phyloP scores from a whole-genome alignment of 2,113 vertebrate genomes.

The Anseranas semipalmata region DNA sequence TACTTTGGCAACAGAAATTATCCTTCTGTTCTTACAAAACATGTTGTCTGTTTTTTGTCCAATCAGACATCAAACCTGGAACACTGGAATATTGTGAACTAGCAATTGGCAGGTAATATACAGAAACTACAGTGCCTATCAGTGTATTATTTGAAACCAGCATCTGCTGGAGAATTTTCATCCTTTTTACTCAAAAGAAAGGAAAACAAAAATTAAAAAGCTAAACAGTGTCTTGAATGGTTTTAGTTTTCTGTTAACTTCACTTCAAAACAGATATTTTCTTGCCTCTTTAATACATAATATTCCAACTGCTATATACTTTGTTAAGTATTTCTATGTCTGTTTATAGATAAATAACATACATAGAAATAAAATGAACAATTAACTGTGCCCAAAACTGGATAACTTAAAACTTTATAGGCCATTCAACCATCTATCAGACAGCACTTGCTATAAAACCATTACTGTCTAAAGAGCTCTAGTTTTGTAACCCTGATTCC shows the following conservation, averaged over 20 bases:
- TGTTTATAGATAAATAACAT: too few species aligned
- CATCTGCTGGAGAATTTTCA: not conserved
- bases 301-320: not conserved
- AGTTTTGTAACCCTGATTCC: not conserved
- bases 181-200: not conserved
- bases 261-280: not conserved
- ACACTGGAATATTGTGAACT: not conserved
- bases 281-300: not conserved
- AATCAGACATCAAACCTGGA: not conserved
- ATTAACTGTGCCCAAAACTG: too few species aligned
- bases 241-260: not conserved
- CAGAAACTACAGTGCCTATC: not conserved
- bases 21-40: not conserved
- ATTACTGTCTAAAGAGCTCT: not conserved
- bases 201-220: not conserved
- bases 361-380: too few species aligned
- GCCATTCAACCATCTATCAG: not conserved
- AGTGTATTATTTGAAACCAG: not conserved
- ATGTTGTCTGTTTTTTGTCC: not conserved
- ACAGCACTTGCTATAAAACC: not conserved
- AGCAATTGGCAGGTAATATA: not conserved
- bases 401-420: not conserved
- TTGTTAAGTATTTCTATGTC: not conserved
- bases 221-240: not conserved
- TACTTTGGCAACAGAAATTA: not conserved